Percentiles rank a stretch among this genome's conserved stretches.
These are phyloP conservation scores for Samia ricini DNA, from an alignment of 1,140 invertebrate species.

Conservation along the genomic window DNA sequence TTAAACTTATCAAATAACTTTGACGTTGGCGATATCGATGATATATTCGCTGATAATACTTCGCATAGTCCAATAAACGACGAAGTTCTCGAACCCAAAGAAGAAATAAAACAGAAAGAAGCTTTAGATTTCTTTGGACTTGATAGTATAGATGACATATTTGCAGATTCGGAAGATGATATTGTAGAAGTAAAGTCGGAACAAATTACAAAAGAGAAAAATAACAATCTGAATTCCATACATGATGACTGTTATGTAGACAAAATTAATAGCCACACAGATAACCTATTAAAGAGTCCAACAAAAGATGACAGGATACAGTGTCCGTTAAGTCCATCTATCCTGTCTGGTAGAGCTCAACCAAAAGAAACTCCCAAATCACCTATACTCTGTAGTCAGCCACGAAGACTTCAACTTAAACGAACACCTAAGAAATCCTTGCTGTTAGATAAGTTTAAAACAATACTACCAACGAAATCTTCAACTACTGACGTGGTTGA, in stretches of 20 bases:
- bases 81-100: slow-evolving; percentile 7
- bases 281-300: neutral
- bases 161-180: slow-evolving; percentile 54
- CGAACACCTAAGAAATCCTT: slow-evolving; percentile 26
- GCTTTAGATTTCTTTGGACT: slow-evolving; percentile 62
- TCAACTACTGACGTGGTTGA: neutral
- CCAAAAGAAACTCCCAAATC: slow-evolving; percentile 31
- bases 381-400: slow-evolving; percentile 56
- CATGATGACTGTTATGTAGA: neutral
- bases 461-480: slow-evolving; percentile 12
- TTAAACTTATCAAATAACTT: slow-evolving; percentile 38
- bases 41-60: slow-evolving; percentile 56
- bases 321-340: slow-evolving; percentile 50
- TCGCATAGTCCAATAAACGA: slow-evolving; percentile 22
- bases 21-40: slow-evolving; percentile 63
- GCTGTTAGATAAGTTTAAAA: slow-evolving; percentile 25
- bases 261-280: too few species aligned
- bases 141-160: slow-evolving; percentile 68
- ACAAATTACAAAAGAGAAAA: slow-evolving; percentile 14
- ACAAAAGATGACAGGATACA: neutral
- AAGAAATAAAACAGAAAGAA: slow-evolving; percentile 37
- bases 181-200: slow-evolving; percentile 14
- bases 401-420: slow-evolving; percentile 40
- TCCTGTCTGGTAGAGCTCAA: slow-evolving; percentile 48
- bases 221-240: slow-evolving; percentile 8